Evolutionary conservation across 2,888 invertebrate species (phyloP).

Genomic region (Cantharis rustica): DNA sequence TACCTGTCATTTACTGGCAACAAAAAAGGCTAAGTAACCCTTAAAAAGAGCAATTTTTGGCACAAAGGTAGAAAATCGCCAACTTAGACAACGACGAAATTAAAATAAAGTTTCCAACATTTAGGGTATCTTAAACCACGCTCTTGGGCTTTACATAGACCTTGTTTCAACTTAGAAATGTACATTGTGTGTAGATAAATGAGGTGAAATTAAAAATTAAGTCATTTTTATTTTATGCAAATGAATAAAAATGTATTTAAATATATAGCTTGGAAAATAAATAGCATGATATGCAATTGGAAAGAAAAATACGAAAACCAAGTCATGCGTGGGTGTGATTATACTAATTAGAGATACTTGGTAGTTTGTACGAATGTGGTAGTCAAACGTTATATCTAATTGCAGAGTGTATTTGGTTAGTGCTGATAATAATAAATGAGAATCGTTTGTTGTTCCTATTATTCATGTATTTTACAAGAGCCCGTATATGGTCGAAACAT

Average conservation of each 20-base stretch:
- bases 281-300: not conserved
- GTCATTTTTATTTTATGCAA: not conserved
- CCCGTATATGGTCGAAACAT: conserved; percentile 30
- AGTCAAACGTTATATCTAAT: not conserved
- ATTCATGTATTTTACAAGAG: conserved; percentile 30
- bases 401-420: not conserved
- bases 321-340: not conserved
- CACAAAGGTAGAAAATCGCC: too few species aligned
- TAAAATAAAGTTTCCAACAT: not conserved
- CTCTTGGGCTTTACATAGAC: not conserved
- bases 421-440: conserved; percentile 29
- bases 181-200: not conserved
- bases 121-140: not conserved
- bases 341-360: not conserved
- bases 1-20: too few species aligned
- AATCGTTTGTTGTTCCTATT: conserved; percentile 33
- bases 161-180: not conserved
- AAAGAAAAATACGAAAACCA: not conserved
- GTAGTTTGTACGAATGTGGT: not conserved
- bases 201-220: not conserved
- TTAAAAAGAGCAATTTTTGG: too few species aligned
- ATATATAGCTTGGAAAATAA: too few species aligned
- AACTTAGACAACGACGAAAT: not conserved
- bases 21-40: too few species aligned
- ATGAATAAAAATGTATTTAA: too few species aligned